A percentile compares a stretch with the other conserved stretches of the same genome.
Evolutionary conservation across 1,140 invertebrate species (phyloP).

Genomic region (Formica exsecta): DNA sequence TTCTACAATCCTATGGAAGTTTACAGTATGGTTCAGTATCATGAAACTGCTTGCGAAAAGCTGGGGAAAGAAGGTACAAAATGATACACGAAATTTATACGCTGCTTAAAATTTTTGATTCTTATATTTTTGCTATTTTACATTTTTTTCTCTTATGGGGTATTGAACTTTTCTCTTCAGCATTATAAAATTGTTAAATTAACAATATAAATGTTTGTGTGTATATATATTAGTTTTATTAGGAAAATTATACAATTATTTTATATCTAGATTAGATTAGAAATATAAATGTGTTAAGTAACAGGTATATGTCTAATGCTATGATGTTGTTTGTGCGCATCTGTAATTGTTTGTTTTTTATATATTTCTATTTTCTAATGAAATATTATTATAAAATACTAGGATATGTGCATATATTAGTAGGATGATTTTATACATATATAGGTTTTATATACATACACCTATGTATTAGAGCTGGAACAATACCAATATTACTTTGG

Average conservation of each 20-base stretch:
- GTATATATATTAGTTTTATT: slow-evolving; percentile 14
- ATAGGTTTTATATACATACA: not conserved
- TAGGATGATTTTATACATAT: not conserved
- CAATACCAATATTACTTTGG: not conserved
- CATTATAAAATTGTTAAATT: slow-evolving; percentile 28
- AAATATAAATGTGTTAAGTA: slow-evolving; percentile 27
- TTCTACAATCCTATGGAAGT: slow-evolving; percentile 80
- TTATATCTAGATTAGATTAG: slow-evolving; percentile 52
- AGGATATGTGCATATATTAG: slow-evolving; percentile 5
- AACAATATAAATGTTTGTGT: not conserved
- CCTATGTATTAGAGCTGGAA: not conserved
- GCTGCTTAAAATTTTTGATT: slow-evolving; percentile 71
- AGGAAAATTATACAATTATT: slow-evolving; percentile 14
- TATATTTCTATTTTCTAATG: slow-evolving; percentile 42
- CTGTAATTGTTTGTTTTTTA: slow-evolving; percentile 44
- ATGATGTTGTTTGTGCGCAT: slow-evolving; percentile 37
- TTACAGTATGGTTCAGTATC: slow-evolving; percentile 82
- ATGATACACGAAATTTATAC: slow-evolving; percentile 62
- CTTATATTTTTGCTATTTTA: slow-evolving; percentile 66
- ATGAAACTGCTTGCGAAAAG: slow-evolving; percentile 69
- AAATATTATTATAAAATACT: not conserved
- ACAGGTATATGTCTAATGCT: slow-evolving; percentile 9
- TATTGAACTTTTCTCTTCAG: slow-evolving; percentile 17
- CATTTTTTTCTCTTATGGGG: slow-evolving; percentile 60
- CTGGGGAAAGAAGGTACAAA: slow-evolving; percentile 78